These are phyloP conservation scores for Clupea harengus DNA, from an alignment of 2,113 vertebrate genomes.

Conservation along the genomic window DNA sequence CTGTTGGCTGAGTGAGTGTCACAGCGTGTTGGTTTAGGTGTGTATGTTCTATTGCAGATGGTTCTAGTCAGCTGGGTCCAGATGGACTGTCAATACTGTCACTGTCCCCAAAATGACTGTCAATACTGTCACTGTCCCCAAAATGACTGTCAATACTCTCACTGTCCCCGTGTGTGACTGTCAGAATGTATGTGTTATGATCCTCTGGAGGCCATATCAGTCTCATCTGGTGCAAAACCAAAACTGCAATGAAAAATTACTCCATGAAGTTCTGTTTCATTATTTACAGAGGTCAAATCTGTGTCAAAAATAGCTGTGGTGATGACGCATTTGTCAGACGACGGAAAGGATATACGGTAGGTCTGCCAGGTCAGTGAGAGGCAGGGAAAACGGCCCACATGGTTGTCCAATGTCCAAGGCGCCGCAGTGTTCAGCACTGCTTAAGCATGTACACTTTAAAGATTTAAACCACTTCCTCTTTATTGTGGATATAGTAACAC, in stretches of 20 bases:
- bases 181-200: not conserved
- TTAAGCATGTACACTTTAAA: not conserved
- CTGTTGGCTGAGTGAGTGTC: no score
- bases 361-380: not conserved
- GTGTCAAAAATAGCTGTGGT: not conserved
- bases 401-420: not conserved
- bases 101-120: not conserved
- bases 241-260: not conserved
- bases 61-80: no score
- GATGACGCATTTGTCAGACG: no score
- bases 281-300: not conserved
- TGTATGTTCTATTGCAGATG: no score
- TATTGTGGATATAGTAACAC: not conserved
- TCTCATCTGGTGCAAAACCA: not conserved
- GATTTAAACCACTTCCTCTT: not conserved
- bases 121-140: not conserved
- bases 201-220: not conserved
- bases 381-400: not conserved
- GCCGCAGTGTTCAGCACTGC: not conserved
- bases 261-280: not conserved
- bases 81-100: no score
- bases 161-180: not conserved
- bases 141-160: no score
- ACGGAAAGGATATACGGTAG: no score
- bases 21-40: no score